Evolutionary conservation across 2,888 invertebrate genomes (phyloP), one percentile per base, ranked within the genome.

Genomic region (Cepaea hortensis): DNA sequence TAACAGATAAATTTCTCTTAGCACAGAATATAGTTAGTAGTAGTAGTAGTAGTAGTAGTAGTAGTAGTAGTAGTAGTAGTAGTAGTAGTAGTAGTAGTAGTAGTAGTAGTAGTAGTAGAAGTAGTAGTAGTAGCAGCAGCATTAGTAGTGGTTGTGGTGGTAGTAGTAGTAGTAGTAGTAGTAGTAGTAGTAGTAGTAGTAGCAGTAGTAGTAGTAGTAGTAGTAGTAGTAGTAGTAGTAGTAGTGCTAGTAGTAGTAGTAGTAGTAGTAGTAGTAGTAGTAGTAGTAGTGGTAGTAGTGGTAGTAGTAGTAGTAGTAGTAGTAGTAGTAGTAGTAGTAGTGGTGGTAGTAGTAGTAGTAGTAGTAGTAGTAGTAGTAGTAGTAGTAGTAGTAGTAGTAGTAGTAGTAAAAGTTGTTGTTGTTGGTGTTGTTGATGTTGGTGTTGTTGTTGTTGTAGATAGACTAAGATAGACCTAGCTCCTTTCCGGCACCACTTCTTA

Each of bases 211-310:
- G 55, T 9, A 55, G 9, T 9, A 55, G 55, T 55, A 55, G 55
- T 55, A 55, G 5, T 55, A 55, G 9, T 55, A 55, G 9, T 55
- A 6, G 70, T 65, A 68, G 46, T 48, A 68, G 81, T 65, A 68
- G 81, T 65, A 46, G 35, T 65, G 23, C 5, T 81, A 68, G 6
- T 81, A 68, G 70, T 68, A 68, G 48, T 81, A 65, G 61, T 80
- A 55, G 80, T 80, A 55, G 80, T 80, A 55, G 80, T 80, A 55
- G 80, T 80, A 80, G 80, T 80, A 55, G 80, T 80, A 80, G 80
- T 80, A 55, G 61, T 80, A 80, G 80, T 80, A 55, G 80, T 80
- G 13, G 80, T 80, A 80, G 80, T 80, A 55, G 55, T 80, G 13
- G 80, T 80, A 55, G 80, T 80, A 55, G 81, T 77, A 46, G 77